Evolutionary conservation across 2,113 vertebrate genomes (phyloP).

Genomic region (Phrynocephalus versicolor): DNA sequence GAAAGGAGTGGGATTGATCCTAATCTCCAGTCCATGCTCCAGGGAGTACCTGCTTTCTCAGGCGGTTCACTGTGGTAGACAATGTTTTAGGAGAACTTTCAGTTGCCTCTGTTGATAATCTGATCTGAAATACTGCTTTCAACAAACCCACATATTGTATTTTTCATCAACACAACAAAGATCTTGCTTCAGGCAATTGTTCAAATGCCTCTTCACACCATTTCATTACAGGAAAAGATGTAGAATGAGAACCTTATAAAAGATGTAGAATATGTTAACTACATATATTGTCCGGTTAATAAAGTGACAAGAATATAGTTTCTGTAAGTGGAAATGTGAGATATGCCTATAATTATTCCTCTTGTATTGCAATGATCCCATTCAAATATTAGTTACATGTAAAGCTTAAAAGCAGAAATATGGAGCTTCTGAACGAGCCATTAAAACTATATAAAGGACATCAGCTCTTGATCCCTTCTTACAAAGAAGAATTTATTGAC

Average conservation of each 20-base stretch:
- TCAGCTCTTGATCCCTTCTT: not conserved
- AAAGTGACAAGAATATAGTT: not conserved
- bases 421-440: not conserved
- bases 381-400: constrained; percentile 19
- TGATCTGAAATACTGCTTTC: not conserved
- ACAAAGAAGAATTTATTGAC: constrained; percentile 23
- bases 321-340: not conserved
- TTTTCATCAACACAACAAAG: constrained; percentile 6
- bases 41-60: constrained; percentile 2
- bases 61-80: not conserved
- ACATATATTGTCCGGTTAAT: not conserved
- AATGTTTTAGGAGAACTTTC: constrained; percentile 1
- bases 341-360: constrained; percentile 1
- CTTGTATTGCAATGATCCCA: not conserved
- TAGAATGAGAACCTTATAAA: not conserved
- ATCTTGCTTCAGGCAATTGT: not conserved
- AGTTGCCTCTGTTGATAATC: constrained; percentile 37
- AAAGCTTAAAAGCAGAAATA: not conserved
- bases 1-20: too few relatives aligned
- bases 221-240: constrained; percentile 29
- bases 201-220: not conserved
- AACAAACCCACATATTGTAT: constrained; percentile 1
- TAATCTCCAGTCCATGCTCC: constrained; percentile 8
- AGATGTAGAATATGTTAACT: not conserved
- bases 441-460: not conserved